Evolutionary conservation across 2,888 invertebrate genomes (phyloP), one percentile per base, ranked within the genome.

Genomic region (Melanargia galathea): DNA sequence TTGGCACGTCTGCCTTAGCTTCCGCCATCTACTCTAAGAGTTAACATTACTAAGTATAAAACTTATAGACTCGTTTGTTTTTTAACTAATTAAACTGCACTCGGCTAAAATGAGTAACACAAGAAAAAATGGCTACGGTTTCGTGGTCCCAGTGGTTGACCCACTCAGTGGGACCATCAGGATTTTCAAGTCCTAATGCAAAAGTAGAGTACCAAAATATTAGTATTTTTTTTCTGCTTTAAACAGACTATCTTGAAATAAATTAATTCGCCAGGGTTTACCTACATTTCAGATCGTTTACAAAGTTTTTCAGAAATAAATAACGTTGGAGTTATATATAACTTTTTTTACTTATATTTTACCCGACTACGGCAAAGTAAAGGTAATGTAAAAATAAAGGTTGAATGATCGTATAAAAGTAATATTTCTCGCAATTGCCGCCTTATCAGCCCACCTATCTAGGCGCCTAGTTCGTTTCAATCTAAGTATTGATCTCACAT

Each of bases 401-500:
- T 4, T 2, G 6, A 8, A n/a, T n/a, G n/a, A n/a, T 24, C 46
- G 20, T 20, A 18, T 2, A 2, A 16, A 49, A 30, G 6, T 16
- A 24, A 52, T 57, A 46, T 52, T n/a, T 11, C 22, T 18, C 18
- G 10, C 54, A 58, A 48, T 56, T 45, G 35, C n/a, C 49, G 10
- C 24, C 38, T 63, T 62, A 49, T 55, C 33, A 54, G 54, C 13
- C 38, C 59, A 48, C 26, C 20, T 49, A 48, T 48, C 10, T 54
- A 58, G 73, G 70, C n/a, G 66, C 67, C 60, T 56, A 68, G 67
- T 71, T 75, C 75, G 75, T 75, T 54, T 56, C 60, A 55, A 77
- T 77, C 73, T 79, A 30, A 8, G 6, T 30, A 80, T 80, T 80
- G 81, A 83, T 81, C 77, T 79, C 80, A 79, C 82, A 82, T 81